Conservation (phyloP, 2,113 vertebrate genomes). For the Charina bottae region DNA sequence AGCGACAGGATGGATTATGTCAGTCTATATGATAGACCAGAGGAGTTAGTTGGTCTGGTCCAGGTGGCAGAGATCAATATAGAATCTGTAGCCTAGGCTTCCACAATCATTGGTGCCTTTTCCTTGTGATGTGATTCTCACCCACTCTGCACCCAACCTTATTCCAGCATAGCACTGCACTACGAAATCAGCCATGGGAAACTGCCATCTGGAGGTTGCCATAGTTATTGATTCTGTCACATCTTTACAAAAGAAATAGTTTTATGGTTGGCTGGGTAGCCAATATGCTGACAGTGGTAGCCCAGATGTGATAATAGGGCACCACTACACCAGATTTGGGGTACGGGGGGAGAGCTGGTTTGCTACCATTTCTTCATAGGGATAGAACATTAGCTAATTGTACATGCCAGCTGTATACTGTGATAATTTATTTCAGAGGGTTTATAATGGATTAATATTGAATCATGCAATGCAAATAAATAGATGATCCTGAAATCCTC, state of each 20-base stretch:
- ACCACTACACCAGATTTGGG: not conserved
- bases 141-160: not conserved
- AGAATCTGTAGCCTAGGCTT: not conserved
- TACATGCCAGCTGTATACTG: not conserved
- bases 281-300: slow-evolving; percentile 10
- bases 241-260: slow-evolving; percentile 35
- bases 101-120: not conserved
- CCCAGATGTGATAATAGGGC: not conserved
- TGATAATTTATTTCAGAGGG: not conserved
- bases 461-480: not conserved
- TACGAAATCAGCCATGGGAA: slow-evolving; percentile 19
- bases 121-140: not conserved
- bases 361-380: not conserved
- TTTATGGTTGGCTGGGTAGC: slow-evolving; percentile 4
- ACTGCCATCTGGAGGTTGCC: slow-evolving; percentile 23
- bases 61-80: not conserved
- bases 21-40: not conserved
- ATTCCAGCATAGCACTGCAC: not conserved
- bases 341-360: not conserved
- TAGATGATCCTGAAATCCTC: not conserved
- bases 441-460: not conserved
- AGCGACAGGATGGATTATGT: not conserved
- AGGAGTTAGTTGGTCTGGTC: not conserved
- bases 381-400: not conserved
- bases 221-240: slow-evolving; percentile 26